Percentiles rank a stretch among this genome's conserved stretches.
phyloP scores from a whole-genome alignment of 53 echinoderm and acorn worm genomes.

The Paracentrotus lividus region DNA sequence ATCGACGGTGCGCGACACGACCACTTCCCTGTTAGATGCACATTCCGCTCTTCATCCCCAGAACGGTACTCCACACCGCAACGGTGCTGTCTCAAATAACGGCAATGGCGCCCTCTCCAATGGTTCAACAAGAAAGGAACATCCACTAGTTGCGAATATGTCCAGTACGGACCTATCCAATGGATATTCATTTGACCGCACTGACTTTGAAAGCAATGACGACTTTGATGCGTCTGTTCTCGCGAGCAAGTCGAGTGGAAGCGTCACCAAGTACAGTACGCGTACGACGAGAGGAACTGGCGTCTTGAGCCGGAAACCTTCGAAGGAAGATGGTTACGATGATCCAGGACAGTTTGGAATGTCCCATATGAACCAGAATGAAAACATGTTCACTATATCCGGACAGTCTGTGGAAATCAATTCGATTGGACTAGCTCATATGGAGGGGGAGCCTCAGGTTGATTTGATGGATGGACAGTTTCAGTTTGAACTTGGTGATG shows the following conservation, averaged over 20 bases:
- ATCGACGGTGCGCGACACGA: conserved; percentile 75
- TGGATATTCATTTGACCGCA: conserved; percentile 57
- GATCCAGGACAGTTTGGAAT: conserved; percentile 29
- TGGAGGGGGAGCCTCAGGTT: background rate
- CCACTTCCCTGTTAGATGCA: conserved; percentile 17
- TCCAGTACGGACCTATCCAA: conserved; percentile 29
- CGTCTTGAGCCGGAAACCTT: conserved; percentile 81
- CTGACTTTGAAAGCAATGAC: conserved; percentile 54
- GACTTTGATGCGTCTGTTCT: conserved; percentile 85
- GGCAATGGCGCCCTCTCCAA: conserved; percentile 64
- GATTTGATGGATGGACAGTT: background rate
- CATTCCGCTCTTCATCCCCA: conserved; percentile 38
- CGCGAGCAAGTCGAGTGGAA: conserved; percentile 91
- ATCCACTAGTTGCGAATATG: conserved; percentile 13
- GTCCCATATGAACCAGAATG: conserved; percentile 14
- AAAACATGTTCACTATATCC: conserved; percentile 62
- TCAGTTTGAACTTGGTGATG: conserved; percentile 60
- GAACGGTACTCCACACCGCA: conserved; percentile 54
- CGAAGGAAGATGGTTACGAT: conserved; percentile 61
- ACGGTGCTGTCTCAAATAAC: conserved; percentile 47
- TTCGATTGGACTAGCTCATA: background rate
- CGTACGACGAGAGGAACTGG: conserved; percentile 56
- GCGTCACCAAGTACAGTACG: conserved; percentile 92
- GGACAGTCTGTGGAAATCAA: conserved; percentile 22
- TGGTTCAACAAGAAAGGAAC: conserved; percentile 28